Evolutionary conservation across 2,113 vertebrate genomes (phyloP).

Genomic region (Dissostichus mawsoni): DNA sequence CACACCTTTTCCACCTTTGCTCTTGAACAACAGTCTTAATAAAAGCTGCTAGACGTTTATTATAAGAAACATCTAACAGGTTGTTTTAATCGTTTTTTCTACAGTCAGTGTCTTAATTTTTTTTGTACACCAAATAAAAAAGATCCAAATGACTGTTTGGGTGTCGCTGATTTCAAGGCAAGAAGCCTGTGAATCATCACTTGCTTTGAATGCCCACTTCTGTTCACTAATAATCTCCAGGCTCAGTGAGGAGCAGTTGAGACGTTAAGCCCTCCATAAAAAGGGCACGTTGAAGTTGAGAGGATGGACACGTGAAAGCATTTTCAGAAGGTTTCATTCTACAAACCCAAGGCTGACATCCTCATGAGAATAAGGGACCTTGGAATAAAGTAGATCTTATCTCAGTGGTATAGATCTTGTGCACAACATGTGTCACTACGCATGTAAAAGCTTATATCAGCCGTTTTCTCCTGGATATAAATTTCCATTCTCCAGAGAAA

Average conservation of each 20-base stretch:
- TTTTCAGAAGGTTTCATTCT: neutral
- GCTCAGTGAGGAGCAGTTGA: neutral
- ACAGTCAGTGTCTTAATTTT: no score
- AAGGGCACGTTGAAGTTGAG: conserved; percentile 6
- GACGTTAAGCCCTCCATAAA: conserved; percentile 1
- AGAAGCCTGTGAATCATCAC: neutral
- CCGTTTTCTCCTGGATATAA: neutral
- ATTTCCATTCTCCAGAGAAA: neutral
- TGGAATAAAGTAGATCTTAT: neutral
- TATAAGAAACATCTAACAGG: no score
- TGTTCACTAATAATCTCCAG: neutral
- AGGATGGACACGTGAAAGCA: neutral
- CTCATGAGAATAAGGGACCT: neutral
- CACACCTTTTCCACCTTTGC: neutral
- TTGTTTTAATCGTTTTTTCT: no score
- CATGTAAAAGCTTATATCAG: no score
- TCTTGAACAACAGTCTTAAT: neutral
- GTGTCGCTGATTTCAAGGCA: neutral
- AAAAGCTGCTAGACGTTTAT: no score
- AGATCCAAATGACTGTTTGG: neutral
- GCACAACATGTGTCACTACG: neutral
- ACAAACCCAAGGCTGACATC: conserved; percentile 32
- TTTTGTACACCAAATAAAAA: neutral
- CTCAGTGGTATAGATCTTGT: neutral
- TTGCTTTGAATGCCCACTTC: neutral